Conservation (phyloP, 92 coral and sea anemone species). For the Palythoa heliodiscus region DNA sequence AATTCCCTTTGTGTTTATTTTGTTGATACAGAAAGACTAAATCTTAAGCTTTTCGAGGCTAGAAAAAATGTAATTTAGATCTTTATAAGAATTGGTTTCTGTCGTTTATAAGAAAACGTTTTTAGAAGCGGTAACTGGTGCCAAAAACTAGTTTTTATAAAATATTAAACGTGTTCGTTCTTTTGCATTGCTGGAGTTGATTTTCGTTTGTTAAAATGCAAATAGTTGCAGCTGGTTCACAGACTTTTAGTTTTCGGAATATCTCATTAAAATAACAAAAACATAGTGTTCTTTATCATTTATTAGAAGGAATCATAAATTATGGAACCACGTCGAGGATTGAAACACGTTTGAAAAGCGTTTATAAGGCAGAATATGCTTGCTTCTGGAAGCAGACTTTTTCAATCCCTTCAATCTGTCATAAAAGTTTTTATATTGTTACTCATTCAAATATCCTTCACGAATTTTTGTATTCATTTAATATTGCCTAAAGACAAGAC, state of each 20-base stretch:
- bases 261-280: conserved; percentile 72
- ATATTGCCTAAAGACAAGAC: conserved; percentile 21
- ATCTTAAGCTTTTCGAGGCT: conserved; percentile 4
- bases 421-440: conserved; percentile 7
- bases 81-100: not conserved
- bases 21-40: conserved; percentile 27
- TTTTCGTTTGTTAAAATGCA: conserved; percentile 73
- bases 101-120: not conserved
- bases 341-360: conserved; percentile 10
- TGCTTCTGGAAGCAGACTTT: conserved; percentile 31
- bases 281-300: conserved; percentile 26
- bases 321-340: conserved; percentile 18
- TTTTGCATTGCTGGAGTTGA: conserved; percentile 31
- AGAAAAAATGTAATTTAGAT: not conserved
- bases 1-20: conserved; percentile 7
- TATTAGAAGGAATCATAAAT: conserved; percentile 26
- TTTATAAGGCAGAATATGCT: conserved; percentile 10
- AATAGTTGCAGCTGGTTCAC: conserved; percentile 69
- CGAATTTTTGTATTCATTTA: conserved; percentile 24
- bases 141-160: not conserved
- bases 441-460: conserved; percentile 24
- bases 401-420: conserved; percentile 8
- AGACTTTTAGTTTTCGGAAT: conserved; percentile 20
- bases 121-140: not conserved
- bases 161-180: not conserved